Base-by-base conservation (phyloP, 2,888 invertebrate genomes). In the Teleogryllus oceanicus region DNA sequence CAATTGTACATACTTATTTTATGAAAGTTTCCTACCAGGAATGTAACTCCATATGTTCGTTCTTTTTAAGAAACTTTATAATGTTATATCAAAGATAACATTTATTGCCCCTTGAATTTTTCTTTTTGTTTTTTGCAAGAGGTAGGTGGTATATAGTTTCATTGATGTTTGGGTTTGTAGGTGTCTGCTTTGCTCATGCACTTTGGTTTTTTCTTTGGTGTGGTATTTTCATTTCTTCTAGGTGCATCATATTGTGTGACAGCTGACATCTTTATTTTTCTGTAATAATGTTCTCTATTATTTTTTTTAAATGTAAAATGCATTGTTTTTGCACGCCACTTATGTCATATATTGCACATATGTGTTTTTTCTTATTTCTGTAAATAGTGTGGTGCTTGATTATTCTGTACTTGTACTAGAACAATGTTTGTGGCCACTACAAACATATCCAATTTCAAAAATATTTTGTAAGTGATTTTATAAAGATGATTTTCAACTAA, bases 101-200 rank as follows among this genome's bases (percentile, higher is more conserved):
- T 20, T 76, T 49, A 75, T 80, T 78, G 49, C 75, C 81, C n/a
- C 49, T 51, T 49, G 24, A 74, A 74, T n/a, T 74, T 74, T 49
- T 81, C 80, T 75, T 79, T 79, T 76, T 78, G 83, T 81, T 79
- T 81, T 78, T 80, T 80, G 51, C 81, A n/a, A 50, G 37, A 76
- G 78, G 79, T 82, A 77, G 80, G 51, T 79, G 18, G 24, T 80
- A 74, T 76, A 80, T 77, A 80, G 24, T 79, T 37, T 77, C 49
- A 49, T 76, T 80, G 74, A 74, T 51, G 81, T 49, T 79, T n/a
- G 82, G 80, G 80, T 81, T 86, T 85, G 50, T 75, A 76, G 76
- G 51, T 50, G 78, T 80, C 76, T 13, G 13, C 24, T 62, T 77
- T 78, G 78, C 78, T 80, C 79, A n/a, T 78, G 74, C 78, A 75